Conservation (phyloP, 2,888 invertebrate species). For the Sinhomidia bicolor region DNA sequence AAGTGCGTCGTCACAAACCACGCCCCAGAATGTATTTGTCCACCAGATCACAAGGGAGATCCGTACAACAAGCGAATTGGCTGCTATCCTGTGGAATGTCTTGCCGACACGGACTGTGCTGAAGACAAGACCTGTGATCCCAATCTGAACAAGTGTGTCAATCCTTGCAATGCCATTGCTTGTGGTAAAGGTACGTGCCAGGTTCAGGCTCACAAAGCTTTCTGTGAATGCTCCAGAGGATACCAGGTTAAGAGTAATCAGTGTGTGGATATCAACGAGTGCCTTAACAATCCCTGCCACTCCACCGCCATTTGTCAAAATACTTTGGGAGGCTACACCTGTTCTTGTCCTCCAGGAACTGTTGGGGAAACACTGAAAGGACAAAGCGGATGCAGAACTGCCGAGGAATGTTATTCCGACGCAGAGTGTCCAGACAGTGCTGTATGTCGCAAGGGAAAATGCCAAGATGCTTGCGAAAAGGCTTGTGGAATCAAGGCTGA, state of each 20-base stretch:
- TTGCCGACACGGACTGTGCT: slow-evolving; percentile 85
- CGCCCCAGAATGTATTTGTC: slow-evolving; percentile 86
- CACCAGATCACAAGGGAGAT: slow-evolving; percentile 91
- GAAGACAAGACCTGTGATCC: slow-evolving; percentile 69
- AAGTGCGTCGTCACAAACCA: slow-evolving; percentile 89
- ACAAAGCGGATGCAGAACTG: slow-evolving; percentile 87
- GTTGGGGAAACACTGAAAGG: slow-evolving; percentile 88
- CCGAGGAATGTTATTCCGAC: slow-evolving; percentile 91
- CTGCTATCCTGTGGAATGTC: slow-evolving; percentile 94
- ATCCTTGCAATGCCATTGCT: slow-evolving; percentile 89
- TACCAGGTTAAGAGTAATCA: slow-evolving; percentile 86
- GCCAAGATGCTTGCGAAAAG: slow-evolving; percentile 89
- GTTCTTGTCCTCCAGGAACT: slow-evolving; percentile 86
- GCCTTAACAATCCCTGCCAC: slow-evolving; percentile 89
- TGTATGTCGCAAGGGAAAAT: slow-evolving; percentile 88
- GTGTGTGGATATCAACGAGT: slow-evolving; percentile 91
- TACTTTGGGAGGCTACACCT: slow-evolving; percentile 89
- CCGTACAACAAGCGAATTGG: slow-evolving; percentile 89
- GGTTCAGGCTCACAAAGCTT: slow-evolving; percentile 87
- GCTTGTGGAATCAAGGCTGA: slow-evolving; percentile 89
- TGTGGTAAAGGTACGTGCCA: slow-evolving; percentile 92
- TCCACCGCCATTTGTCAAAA: slow-evolving; percentile 90
- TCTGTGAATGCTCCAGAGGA: slow-evolving; percentile 90
- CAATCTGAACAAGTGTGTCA: slow-evolving; percentile 80
- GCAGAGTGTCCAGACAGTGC: slow-evolving; percentile 87